A percentile compares a stretch with the other conserved stretches of the same genome.
Conservation (phyloP, 2,113 vertebrate species). For the Abramis brama region DNA sequence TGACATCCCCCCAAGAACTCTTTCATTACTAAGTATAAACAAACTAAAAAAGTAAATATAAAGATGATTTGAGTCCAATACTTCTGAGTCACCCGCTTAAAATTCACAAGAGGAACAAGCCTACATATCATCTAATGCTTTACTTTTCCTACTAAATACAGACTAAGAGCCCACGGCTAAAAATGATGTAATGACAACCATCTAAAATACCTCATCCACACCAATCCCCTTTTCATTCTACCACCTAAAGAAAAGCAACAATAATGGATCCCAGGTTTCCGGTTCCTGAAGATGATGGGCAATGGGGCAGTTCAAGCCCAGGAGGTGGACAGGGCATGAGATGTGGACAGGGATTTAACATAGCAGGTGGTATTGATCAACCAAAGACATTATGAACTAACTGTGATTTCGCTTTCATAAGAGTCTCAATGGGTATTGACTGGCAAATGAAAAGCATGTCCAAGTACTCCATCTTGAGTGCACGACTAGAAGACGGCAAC, state of each 20-base stretch:
- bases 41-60: not conserved
- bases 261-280: not conserved
- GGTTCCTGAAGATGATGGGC: not conserved
- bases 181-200: slow-evolving; percentile 20
- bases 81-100: slow-evolving; percentile 46
- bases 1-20: not conserved
- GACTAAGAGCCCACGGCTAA: slow-evolving; percentile 28
- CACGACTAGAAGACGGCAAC: slow-evolving; percentile 55
- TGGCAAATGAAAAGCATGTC: slow-evolving; percentile 72
- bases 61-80: slow-evolving; percentile 31
- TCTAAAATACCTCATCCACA: not conserved
- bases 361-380: slow-evolving; percentile 75
- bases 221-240: not conserved
- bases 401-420: slow-evolving; percentile 79
- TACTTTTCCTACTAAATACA: slow-evolving; percentile 18
- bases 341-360: slow-evolving; percentile 61
- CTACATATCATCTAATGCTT: slow-evolving; percentile 4
- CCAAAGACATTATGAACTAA: slow-evolving; percentile 76
- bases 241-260: not conserved
- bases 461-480: slow-evolving; percentile 70
- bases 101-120: slow-evolving; percentile 52
- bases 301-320: not conserved
- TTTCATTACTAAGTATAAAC: slow-evolving; percentile 4
- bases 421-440: slow-evolving; percentile 78
- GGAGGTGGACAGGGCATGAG: slow-evolving; percentile 49